Base-by-base conservation (phyloP, 2,113 vertebrate genomes). In the Papio anubis region DNA sequence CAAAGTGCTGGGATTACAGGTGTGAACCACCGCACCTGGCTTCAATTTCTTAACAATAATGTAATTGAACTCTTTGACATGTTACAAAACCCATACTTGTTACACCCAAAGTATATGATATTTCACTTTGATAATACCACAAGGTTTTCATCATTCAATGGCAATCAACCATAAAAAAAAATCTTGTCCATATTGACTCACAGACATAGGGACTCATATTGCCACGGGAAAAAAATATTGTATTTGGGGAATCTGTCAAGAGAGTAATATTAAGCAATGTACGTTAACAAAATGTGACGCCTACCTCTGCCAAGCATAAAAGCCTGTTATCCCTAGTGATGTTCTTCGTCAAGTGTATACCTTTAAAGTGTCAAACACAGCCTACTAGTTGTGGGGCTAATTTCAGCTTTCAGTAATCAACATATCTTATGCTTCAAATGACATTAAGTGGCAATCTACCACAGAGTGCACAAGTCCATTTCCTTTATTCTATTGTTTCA, bases 401-500 rank as follows among this genome's bases (percentile, higher is more conserved):
- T 96, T 97, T 80, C 40, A 88, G 38, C 57, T 96, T 96, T 90
- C 88, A 97, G 0, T 94, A 18, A 88, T 40, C 97, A 97, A 38
- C 18, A 14, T 43, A 64, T 79, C 57, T 93, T 96, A 88, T 8
- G 85, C 23, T 4, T 95, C 66, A 93, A 94, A 55, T 9, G 68
- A 93, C 80, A 94, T 38, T 73, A 96, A 61, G 40, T 79, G 30
- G 40, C 50, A 48, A 48, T 84, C 35, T 48, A 86, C 66, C 73
- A 94, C 68, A 55, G 73, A 45, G 57, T 81, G 6, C 2, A 64
- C 64, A 97, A 93, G 50, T 88, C 78, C 1, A 78, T 92, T 98
- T 85, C 30, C 68, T 97, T 97, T 80, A 64, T 40, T 68, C 72
- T 93, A 6, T 13, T 97, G 68, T 43, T 95, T 97, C 91, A 94